A percentile compares a stretch with the other conserved stretches of the same genome.
Conservation (phyloP, 2,113 vertebrate genomes). For the Prionailurus bengalensis region DNA sequence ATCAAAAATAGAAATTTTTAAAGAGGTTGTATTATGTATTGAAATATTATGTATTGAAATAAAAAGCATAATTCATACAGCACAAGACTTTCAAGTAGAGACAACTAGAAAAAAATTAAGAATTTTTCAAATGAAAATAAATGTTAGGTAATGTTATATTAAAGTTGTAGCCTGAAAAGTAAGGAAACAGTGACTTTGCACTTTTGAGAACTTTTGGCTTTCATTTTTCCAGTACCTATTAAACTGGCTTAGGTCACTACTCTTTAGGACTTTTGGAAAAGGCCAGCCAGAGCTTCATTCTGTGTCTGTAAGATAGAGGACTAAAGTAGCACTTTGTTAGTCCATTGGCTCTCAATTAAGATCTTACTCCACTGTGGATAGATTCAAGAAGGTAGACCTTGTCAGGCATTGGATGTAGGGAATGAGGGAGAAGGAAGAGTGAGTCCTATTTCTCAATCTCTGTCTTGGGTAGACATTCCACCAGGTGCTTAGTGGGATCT, state of each 20-base stretch:
- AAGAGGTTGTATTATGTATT: not conserved
- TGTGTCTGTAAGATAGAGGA: not conserved
- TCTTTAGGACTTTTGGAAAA: not conserved
- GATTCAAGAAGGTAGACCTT: not conserved
- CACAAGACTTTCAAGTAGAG: not conserved
- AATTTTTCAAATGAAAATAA: conserved; percentile 2
- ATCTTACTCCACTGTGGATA: not conserved
- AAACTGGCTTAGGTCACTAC: not conserved
- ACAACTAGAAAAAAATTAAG: not conserved
- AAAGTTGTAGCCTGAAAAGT: not conserved
- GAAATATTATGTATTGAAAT: not conserved
- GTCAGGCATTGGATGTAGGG: not conserved
- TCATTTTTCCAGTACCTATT: not conserved
- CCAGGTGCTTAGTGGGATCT: not conserved
- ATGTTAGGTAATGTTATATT: not conserved
- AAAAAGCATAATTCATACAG: not conserved
- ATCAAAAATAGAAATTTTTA: too few relatives aligned
- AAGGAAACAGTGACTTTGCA: not conserved
- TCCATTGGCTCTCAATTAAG: not conserved
- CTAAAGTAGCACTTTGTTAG: not conserved
- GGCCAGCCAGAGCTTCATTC: not conserved
- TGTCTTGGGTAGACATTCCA: not conserved
- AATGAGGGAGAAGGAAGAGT: not conserved
- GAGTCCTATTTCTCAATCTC: not conserved
- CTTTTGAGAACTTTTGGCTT: not conserved